Evolutionary conservation across 2,888 invertebrate genomes (phyloP).

Genomic region (Exocentrus adspersus): DNA sequence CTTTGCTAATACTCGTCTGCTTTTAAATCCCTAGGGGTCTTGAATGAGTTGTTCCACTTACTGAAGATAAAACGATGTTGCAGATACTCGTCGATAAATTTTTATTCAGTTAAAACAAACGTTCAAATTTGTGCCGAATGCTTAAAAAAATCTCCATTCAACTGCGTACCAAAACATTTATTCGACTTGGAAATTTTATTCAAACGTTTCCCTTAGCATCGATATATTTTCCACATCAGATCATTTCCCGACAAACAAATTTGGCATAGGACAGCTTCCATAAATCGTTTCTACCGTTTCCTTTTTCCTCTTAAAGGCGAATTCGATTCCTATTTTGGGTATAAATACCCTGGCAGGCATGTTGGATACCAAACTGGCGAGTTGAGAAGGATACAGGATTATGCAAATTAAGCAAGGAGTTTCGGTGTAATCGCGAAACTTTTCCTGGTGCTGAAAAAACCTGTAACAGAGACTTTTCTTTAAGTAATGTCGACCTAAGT

Average conservation of each 20-base stretch:
- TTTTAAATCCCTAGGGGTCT: no score
- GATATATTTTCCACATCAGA: not conserved
- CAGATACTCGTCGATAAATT: no score
- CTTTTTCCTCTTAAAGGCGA: not conserved
- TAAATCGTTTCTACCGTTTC: not conserved
- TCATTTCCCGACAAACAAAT: not conserved
- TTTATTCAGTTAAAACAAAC: no score
- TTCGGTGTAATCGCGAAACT: not conserved
- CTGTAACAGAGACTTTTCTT: no score
- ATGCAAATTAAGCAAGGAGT: not conserved
- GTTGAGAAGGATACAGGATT: no score
- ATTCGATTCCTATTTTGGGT: not conserved
- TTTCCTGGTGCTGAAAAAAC: not conserved
- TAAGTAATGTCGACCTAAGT: no score
- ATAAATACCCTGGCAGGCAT: not conserved
- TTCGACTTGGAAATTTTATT: not conserved
- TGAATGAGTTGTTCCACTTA: no score
- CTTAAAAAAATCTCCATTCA: no score
- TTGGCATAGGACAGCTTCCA: not conserved
- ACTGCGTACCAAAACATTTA: no score
- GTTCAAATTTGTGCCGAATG: no score
- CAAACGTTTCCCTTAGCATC: not conserved
- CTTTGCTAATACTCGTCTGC: no score
- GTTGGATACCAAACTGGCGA: not conserved
- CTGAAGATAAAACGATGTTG: no score